These are phyloP conservation scores for Onychomys arenicola DNA, from an alignment of 2,797 vertebrate genomes.

Conservation along the genomic window DNA sequence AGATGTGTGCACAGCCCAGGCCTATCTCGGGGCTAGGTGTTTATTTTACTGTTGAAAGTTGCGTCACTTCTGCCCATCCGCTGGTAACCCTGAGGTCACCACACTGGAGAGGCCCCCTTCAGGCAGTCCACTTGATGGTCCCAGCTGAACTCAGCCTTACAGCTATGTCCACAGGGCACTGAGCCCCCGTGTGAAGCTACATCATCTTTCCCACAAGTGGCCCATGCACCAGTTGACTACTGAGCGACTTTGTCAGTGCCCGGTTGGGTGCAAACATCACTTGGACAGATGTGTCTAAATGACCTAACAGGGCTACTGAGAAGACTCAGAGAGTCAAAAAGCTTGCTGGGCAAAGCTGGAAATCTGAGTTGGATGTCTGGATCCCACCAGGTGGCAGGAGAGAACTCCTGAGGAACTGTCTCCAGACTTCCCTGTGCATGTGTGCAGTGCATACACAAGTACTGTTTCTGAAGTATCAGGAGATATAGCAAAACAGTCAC, in stretches of 20 bases:
- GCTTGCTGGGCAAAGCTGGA: not conserved
- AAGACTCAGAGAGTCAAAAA: not conserved
- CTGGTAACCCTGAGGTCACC: not conserved
- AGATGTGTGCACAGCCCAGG: not conserved
- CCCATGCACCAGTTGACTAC: not conserved
- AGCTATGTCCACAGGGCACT: not conserved
- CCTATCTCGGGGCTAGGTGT: too few relatives aligned
- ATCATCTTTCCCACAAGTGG: too few relatives aligned
- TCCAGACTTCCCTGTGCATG: not conserved
- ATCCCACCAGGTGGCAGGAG: not conserved
- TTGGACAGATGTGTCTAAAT: not conserved
- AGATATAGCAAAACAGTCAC: not conserved
- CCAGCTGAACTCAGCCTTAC: not conserved
- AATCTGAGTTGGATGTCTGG: not conserved
- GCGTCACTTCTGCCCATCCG: not conserved
- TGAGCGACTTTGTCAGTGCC: not conserved
- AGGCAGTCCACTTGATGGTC: too few relatives aligned
- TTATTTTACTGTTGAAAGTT: not conserved
- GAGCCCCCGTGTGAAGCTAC: not conserved
- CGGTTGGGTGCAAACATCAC: accelerated
- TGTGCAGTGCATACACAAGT: too few relatives aligned
- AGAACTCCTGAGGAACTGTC: not conserved
- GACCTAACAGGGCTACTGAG: not conserved
- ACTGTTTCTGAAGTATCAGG: not conserved
- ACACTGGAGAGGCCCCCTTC: not conserved